Conservation (phyloP, 2,113 vertebrate genomes). For the Corythaeola cristata region DNA sequence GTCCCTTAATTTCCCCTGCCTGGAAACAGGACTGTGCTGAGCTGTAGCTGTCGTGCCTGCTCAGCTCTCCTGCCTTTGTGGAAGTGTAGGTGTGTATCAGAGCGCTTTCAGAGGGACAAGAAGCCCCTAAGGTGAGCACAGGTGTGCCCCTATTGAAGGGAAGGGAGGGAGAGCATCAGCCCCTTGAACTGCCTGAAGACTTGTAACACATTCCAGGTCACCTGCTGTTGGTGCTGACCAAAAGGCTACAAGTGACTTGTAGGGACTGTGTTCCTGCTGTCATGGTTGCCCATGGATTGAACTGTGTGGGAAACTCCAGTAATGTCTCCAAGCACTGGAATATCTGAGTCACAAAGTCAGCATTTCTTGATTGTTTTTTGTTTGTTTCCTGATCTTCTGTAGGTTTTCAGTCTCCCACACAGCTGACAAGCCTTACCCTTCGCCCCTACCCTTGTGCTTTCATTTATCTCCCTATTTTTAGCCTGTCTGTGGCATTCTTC, state of each 20-base stretch:
- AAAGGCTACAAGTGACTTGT: not conserved
- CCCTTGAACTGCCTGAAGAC: not conserved
- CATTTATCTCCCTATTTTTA: slow-evolving; percentile 26
- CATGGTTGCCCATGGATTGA: not conserved
- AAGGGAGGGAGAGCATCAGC: not conserved
- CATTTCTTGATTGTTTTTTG: not conserved
- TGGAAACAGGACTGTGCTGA: not conserved
- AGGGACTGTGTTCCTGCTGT: not conserved
- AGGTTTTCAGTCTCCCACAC: not conserved
- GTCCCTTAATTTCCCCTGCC: not conserved
- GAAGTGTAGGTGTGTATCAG: not conserved
- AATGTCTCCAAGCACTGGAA: not conserved
- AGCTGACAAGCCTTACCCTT: not conserved
- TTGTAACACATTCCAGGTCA: not conserved
- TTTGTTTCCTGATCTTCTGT: not conserved
- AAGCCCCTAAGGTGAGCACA: not conserved
- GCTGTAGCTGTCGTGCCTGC: not conserved
- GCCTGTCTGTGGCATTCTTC: not conserved
- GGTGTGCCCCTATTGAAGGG: not conserved
- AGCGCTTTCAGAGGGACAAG: not conserved
- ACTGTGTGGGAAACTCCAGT: not conserved
- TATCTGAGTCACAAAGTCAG: not conserved
- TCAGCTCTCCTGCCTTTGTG: not conserved
- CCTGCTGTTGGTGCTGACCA: not conserved
- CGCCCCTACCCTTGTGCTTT: not conserved